Evolutionary conservation across 2,797 vertebrate genomes (phyloP), one percentile per base, ranked within the genome.

Genomic region (Acomys russatus): DNA sequence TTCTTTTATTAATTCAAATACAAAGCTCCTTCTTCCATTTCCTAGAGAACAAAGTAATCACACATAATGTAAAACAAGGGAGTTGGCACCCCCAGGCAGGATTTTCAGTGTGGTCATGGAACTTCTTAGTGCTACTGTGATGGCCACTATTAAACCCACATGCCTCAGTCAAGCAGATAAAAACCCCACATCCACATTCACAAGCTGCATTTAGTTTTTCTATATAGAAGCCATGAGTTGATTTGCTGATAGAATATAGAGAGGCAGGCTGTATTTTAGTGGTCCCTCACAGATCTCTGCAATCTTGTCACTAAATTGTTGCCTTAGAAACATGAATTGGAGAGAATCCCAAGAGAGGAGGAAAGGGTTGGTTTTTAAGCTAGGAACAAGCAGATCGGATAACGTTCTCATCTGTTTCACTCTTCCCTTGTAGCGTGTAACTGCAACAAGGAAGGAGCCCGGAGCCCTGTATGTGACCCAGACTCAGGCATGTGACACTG

Each of bases 401-500:
- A 91, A 80, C n/a, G 22, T 23, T 20, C 85, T 91, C 96, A 88
- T 59, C 20, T 83, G 64, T 68, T 96, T 96, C 20, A 91, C 94
- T 70, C 68, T 97, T 74, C 92, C 86, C 68, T 84, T 97, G 33
- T 92, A 99, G 99, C 98, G 0, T 99, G 99, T 51, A 97, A 99
- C 95, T 99, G 99, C 97, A 98, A 99, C 96, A 80, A 95, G 18
- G 98, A 99, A 79, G 99, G 99, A 90, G 98, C 99, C 0, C 84
- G 96, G 94, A 98, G 94, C 4, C 99, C 99, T 0, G 92, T 93
- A 4, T 99, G 99, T 97, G 98, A 99, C 98, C 96, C 98, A 91
- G 98, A 98, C 96, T 99, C 99, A 0, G 99, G 99, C 0, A 76
- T 89, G 0, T 99, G 99, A 70, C 97, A 96, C 78, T 99, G 99